Evolutionary conservation across 2,888 invertebrate genomes (phyloP).

Genomic region (Thymelicus acteon): DNA sequence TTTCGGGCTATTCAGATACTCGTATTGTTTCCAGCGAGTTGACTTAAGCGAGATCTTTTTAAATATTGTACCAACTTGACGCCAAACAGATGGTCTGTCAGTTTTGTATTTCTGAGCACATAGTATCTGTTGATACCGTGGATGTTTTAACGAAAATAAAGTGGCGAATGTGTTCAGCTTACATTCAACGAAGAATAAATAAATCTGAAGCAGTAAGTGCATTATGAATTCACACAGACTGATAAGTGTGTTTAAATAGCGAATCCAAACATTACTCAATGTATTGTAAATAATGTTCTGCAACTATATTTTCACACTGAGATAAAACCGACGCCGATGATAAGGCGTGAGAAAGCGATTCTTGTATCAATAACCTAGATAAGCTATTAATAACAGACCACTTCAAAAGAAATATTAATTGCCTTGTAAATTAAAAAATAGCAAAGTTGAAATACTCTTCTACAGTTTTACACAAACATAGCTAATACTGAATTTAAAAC

Average conservation of each 20-base stretch:
- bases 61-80: slow-evolving; percentile 8
- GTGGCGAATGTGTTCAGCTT: neutral
- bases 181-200: too few relatives aligned
- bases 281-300: slow-evolving; percentile 24
- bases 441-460: neutral
- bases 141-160: slow-evolving; percentile 11
- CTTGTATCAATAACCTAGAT: slow-evolving; percentile 35
- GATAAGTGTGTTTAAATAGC: slow-evolving; percentile 8
- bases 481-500: neutral
- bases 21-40: slow-evolving; percentile 7
- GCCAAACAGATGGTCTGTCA: slow-evolving; percentile 11
- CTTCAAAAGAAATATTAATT: slow-evolving; percentile 13
- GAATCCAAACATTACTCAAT: slow-evolving; percentile 15
- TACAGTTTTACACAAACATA: neutral
- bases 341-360: slow-evolving; percentile 43
- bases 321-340: slow-evolving; percentile 37
- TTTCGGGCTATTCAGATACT: slow-evolving; percentile 15
- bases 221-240: neutral
- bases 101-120: slow-evolving; percentile 12
- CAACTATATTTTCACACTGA: slow-evolving; percentile 40
- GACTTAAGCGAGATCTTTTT: slow-evolving; percentile 10
- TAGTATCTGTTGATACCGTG: slow-evolving; percentile 3
- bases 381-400: slow-evolving; percentile 29
- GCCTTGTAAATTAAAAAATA: neutral
- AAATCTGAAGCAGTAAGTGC: neutral